Evolutionary conservation across 2,113 vertebrate species (phyloP).

Genomic region (Saimiri boliviensis): DNA sequence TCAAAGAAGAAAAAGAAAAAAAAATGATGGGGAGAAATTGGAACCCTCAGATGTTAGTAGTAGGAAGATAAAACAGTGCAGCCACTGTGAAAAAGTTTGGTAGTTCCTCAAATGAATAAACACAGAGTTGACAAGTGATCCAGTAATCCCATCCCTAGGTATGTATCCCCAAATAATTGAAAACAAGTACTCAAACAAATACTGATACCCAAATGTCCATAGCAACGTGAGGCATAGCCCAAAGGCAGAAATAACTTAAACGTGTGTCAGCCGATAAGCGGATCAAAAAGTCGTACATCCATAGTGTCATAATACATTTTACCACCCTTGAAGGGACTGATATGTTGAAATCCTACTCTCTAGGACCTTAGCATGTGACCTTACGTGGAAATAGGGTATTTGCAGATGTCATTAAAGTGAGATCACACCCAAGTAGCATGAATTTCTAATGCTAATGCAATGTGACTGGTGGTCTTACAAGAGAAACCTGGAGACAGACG

Average conservation of each 20-base stretch:
- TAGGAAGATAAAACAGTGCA: not conserved
- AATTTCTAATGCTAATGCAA: not conserved
- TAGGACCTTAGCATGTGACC: no score
- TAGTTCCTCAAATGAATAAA: no score
- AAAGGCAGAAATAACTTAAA: not conserved
- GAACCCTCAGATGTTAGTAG: not conserved
- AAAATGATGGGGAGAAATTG: not conserved
- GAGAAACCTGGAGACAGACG: not conserved
- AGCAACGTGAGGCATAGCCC: not conserved
- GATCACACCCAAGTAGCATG: not conserved
- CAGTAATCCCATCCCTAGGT: no score
- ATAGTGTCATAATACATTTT: not conserved
- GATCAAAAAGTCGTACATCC: not conserved
- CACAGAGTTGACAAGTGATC: not conserved
- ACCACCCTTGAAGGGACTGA: not conserved
- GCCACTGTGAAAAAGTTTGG: not conserved
- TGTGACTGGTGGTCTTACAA: no score
- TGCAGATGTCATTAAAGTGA: not conserved
- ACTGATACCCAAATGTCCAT: not conserved
- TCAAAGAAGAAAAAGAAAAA: no score
- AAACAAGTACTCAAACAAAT: no score
- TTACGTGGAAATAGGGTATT: no score
- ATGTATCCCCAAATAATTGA: no score
- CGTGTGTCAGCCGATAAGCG: not conserved
- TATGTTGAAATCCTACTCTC: no score